These are phyloP conservation scores for Ophion costatus DNA, from an alignment of 2,888 invertebrate species.

Conservation along the genomic window DNA sequence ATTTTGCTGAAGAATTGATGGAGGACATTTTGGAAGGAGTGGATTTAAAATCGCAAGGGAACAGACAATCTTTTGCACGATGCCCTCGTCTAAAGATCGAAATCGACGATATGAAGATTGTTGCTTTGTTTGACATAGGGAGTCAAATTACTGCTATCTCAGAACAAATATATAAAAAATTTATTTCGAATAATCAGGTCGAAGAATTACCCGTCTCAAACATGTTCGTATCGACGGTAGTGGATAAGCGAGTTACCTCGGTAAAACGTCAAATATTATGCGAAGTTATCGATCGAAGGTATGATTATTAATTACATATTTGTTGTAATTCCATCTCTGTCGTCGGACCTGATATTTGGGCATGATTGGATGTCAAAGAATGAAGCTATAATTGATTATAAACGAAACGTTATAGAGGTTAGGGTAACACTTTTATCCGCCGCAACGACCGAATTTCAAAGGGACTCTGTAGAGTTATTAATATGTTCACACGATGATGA, in stretches of 20 bases:
- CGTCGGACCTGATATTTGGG: background rate
- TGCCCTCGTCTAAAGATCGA: background rate
- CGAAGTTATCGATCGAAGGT: background rate
- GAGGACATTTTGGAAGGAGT: no score
- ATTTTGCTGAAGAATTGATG: no score
- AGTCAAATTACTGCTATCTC: slow-evolving; percentile 52
- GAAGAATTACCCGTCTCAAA: slow-evolving; percentile 7
- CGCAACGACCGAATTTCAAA: slow-evolving; percentile 12
- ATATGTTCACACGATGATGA: slow-evolving; percentile 19
- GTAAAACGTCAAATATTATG: background rate
- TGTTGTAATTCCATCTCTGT: background rate
- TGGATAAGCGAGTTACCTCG: no score
- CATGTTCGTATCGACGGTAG: background rate
- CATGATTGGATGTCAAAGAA: slow-evolving; percentile 13
- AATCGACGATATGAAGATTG: background rate
- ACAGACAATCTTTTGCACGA: no score
- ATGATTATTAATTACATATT: background rate
- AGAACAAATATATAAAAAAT: slow-evolving; percentile 39
- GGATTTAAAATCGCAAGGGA: no score
- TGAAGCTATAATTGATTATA: background rate
- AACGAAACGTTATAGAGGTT: background rate
- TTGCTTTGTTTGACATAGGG: slow-evolving; percentile 29
- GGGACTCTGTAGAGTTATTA: slow-evolving; percentile 12
- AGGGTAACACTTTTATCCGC: slow-evolving; percentile 4
- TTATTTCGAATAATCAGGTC: background rate